A percentile compares a stretch with the other conserved stretches of the same genome.
phyloP scores from a whole-genome alignment of 2,797 vertebrate species.

The Danio aesculapii region DNA sequence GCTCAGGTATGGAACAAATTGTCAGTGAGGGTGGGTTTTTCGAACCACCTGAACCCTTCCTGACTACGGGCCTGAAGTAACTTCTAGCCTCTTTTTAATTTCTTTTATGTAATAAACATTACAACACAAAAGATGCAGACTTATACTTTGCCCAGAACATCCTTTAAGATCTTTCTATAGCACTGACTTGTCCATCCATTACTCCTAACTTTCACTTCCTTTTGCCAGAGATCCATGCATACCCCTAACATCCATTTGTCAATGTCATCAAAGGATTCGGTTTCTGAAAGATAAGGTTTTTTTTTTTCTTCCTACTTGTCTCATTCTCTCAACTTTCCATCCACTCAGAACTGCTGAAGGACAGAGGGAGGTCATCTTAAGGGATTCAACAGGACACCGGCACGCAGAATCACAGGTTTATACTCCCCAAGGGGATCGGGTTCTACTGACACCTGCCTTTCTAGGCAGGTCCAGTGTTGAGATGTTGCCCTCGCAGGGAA shows the following conservation, averaged over 20 bases:
- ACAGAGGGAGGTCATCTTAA: constrained; percentile 72
- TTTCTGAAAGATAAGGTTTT: constrained; percentile 70
- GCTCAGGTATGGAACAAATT: too few species aligned
- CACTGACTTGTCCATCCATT: constrained; percentile 21
- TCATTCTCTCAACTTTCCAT: constrained; percentile 64
- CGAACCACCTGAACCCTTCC: too few species aligned
- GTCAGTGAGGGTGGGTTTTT: too few species aligned
- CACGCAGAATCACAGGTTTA: constrained; percentile 69
- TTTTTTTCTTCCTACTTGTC: constrained; percentile 43
- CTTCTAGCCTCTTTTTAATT: background rate
- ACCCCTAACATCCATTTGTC: constrained; percentile 65
- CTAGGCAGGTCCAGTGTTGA: constrained; percentile 66
- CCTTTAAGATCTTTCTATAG: background rate
- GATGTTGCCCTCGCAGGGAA: constrained; percentile 75
- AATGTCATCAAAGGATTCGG: constrained; percentile 75
- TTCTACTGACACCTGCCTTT: constrained; percentile 80
- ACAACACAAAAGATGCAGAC: background rate
- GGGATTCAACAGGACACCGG: constrained; percentile 71
- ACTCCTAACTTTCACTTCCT: constrained; percentile 9
- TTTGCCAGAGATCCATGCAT: constrained; percentile 55
- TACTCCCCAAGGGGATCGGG: constrained; percentile 76
- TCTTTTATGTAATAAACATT: background rate
- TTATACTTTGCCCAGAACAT: background rate
- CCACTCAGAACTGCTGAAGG: constrained; percentile 72
- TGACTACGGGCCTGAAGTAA: background rate